Conservation (phyloP, 2,888 invertebrate genomes). For the Aphidius colemani region DNA sequence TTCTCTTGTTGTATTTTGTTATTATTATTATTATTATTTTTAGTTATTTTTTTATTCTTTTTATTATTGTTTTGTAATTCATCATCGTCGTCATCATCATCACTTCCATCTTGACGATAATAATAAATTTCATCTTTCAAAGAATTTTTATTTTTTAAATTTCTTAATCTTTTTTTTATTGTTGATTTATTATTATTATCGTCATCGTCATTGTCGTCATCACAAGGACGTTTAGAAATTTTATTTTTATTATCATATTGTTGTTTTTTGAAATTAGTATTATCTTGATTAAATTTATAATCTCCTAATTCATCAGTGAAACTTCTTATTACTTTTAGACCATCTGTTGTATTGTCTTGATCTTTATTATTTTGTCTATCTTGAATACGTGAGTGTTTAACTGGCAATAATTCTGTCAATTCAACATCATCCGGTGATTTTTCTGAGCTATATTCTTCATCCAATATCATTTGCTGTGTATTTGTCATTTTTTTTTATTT, state of each 20-base stretch:
- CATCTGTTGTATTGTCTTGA: slow-evolving; percentile 49
- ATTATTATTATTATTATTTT: slow-evolving; percentile 19
- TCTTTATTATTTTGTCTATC: slow-evolving; percentile 34
- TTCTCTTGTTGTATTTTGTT: slow-evolving; percentile 25
- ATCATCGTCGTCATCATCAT: slow-evolving; percentile 27
- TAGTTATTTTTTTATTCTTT: slow-evolving; percentile 18
- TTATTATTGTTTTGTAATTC: slow-evolving; percentile 30
- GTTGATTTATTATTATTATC: neutral
- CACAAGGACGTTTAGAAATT: slow-evolving; percentile 10
- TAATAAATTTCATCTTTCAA: slow-evolving; percentile 31
- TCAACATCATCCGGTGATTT: slow-evolving; percentile 48
- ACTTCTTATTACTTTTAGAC: slow-evolving; percentile 50
- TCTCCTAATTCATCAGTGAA: slow-evolving; percentile 41
- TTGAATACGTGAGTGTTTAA: slow-evolving; percentile 50
- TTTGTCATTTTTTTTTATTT: slow-evolving; percentile 37
- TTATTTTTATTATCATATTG: neutral
- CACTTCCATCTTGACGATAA: slow-evolving; percentile 27
- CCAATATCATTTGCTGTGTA: slow-evolving; percentile 39
- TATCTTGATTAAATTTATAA: slow-evolving; percentile 28
- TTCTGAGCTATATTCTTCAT: slow-evolving; percentile 38
- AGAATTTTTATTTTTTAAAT: slow-evolving; percentile 8
- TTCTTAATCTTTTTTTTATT: slow-evolving; percentile 10
- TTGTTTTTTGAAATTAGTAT: neutral
- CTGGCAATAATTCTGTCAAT: slow-evolving; percentile 54
- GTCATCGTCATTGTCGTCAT: slow-evolving; percentile 4